These are phyloP conservation scores for Sebastes hubbsi DNA, from an alignment of 2,797 vertebrate species.

Conservation along the genomic window DNA sequence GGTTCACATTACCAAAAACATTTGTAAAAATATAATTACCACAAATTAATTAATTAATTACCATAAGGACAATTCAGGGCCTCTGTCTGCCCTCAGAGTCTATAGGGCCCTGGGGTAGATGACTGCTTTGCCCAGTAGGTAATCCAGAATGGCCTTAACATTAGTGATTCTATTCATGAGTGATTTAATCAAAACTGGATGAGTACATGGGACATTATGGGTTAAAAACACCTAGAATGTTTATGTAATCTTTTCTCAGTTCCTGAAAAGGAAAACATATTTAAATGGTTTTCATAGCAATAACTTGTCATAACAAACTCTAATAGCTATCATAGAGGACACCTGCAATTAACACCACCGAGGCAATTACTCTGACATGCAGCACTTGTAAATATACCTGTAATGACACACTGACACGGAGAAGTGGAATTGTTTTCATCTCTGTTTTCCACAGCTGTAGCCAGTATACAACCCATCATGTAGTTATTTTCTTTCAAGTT, in stretches of 20 bases:
- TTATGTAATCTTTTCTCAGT: background rate
- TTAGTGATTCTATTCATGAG: background rate
- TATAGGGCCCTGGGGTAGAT: background rate
- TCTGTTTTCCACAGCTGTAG: background rate
- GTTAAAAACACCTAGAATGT: background rate
- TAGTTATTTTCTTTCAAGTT: slow-evolving; percentile 11
- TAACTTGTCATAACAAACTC: slow-evolving; percentile 15
- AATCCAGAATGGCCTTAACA: background rate
- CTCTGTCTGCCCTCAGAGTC: background rate
- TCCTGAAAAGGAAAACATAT: background rate
- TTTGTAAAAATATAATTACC: fast-evolving
- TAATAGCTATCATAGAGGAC: background rate
- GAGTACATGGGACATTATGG: background rate
- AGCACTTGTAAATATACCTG: slow-evolving; percentile 40
- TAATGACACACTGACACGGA: slow-evolving; percentile 23
- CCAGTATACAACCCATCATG: background rate
- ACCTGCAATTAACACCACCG: slow-evolving; percentile 32
- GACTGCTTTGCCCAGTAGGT: fast-evolving
- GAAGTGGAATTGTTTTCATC: slow-evolving; percentile 3
- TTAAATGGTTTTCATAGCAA: slow-evolving; percentile 6
- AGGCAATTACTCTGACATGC: slow-evolving; percentile 17
- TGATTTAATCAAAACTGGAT: background rate
- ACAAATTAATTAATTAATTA: background rate
- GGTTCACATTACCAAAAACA: background rate
- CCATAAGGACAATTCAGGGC: background rate